Base-by-base conservation (phyloP, 2,888 invertebrate species). In the Empis livida region DNA sequence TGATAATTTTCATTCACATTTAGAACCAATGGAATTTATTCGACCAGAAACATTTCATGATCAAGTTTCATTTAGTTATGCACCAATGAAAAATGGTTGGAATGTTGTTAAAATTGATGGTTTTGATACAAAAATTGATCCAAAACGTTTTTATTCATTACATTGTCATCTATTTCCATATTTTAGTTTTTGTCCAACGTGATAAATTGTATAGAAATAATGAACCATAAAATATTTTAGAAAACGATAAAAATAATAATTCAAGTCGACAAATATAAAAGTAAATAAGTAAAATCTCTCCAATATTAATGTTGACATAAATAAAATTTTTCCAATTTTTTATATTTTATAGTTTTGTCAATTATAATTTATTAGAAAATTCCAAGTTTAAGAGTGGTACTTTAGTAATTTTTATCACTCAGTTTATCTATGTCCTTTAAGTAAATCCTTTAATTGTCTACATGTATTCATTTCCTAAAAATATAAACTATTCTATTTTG, bases 1-100 rank as follows among this genome's bases (percentile, higher is more conserved):
- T 50, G 84, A 89, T 54, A 83, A 84, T 65, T 94, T 96, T 68
- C 95, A 95, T 68, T 96, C 95, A 1, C 95, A 96, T 67, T 73
- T 94, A 59, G 95, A 96, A 64, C 88, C 88, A 48, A 87, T 95
- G 84, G 87, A 87, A 67, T 82, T 88, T 58, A 76, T 94, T 54
- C 77, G 82, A 45, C 74, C 79, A 52, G 85, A 88, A 57, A 80
- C 81, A 16, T 82, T 93, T 60, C 78, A 80, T 53, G 83, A 92
- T 61, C 93, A 88, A 76, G 85, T 91, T 58, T 89, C 90, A 51
- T 90, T 91, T 65, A 87, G 90, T 63, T 91, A 90, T 67, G 80
- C 84, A 20, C 79, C 79, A 57, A 78, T 77, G 57, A 82, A 82
- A 61, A 83, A 84, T 56, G 86, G 87, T 61, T 84, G 84, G 83